Conservation (phyloP, 2,113 vertebrate species). For the Pipa parva region DNA sequence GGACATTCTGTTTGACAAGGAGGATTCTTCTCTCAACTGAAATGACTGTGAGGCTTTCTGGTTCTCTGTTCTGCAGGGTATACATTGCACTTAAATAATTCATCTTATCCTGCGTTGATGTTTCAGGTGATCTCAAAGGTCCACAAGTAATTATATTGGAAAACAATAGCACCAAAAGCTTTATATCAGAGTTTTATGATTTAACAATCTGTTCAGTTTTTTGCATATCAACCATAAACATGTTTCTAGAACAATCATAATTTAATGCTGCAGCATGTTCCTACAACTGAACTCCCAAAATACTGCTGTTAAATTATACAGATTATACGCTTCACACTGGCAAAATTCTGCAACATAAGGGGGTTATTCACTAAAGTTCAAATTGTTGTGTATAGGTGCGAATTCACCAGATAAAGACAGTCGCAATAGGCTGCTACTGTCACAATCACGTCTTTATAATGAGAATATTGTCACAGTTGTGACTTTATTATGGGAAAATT, state of each 20-base stretch:
- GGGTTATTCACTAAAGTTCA: too few species aligned
- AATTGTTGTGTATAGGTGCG: too few species aligned
- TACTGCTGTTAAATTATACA: not conserved
- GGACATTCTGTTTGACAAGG: constrained; percentile 20
- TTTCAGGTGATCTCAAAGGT: constrained; percentile 30
- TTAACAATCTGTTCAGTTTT: constrained; percentile 9
- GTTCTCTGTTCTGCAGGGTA: constrained; percentile 21
- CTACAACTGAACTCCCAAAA: not conserved
- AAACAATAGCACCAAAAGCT: constrained; percentile 2
- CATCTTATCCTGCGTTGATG: not conserved
- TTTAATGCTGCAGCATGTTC: not conserved
- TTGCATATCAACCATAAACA: not conserved
- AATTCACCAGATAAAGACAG: too few species aligned
- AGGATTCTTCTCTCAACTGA: constrained; percentile 12
- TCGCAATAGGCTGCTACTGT: too few species aligned
- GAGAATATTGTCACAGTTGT: too few species aligned
- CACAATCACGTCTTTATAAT: too few species aligned
- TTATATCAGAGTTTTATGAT: not conserved
- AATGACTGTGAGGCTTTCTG: not conserved
- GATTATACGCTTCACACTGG: too few species aligned
- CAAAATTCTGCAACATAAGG: too few species aligned
- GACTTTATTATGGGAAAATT: too few species aligned
- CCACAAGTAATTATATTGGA: constrained; percentile 20
- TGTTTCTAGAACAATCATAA: not conserved
- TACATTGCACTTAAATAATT: constrained; percentile 20